Evolutionary conservation across 1,140 invertebrate species (phyloP).

Genomic region (Hyles vespertilio): DNA sequence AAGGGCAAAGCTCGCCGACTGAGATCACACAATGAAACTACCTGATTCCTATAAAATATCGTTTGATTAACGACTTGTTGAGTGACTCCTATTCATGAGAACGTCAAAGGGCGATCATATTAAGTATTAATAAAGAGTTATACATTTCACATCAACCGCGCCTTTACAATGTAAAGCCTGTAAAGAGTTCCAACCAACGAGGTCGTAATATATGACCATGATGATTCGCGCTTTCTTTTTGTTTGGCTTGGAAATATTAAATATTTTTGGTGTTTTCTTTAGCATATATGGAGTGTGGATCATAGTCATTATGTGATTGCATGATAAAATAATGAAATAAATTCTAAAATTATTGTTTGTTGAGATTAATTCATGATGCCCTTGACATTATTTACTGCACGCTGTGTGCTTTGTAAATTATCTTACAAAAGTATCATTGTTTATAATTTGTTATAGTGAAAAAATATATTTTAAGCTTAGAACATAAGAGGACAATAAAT

Average conservation of each 20-base stretch:
- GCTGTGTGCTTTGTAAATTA: too few relatives aligned
- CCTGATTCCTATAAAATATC: constrained; percentile 67
- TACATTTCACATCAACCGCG: constrained; percentile 45
- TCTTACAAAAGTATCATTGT: too few relatives aligned
- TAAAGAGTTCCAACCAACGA: neutral
- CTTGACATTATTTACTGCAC: too few relatives aligned
- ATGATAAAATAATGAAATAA: too few relatives aligned
- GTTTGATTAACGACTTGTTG: constrained; percentile 73
- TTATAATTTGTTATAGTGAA: too few relatives aligned
- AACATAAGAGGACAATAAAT: too few relatives aligned
- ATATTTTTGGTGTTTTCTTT: too few relatives aligned
- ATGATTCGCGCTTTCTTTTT: constrained; percentile 29
- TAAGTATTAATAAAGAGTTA: constrained; percentile 66
- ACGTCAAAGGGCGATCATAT: constrained; percentile 64
- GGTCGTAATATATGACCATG: neutral
- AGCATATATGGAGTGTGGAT: too few relatives aligned
- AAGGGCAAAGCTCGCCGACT: constrained; percentile 49
- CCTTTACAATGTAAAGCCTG: constrained; percentile 6
- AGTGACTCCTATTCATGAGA: constrained; percentile 68
- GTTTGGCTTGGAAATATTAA: constrained; percentile 1
- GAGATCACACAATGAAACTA: constrained; percentile 62
- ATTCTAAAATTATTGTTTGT: too few relatives aligned
- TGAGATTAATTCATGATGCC: too few relatives aligned
- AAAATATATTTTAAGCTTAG: too few relatives aligned
- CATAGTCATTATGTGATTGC: too few relatives aligned